Evolutionary conservation across 2,797 vertebrate genomes (phyloP).

Genomic region (Notoglanidium macrostoma): DNA sequence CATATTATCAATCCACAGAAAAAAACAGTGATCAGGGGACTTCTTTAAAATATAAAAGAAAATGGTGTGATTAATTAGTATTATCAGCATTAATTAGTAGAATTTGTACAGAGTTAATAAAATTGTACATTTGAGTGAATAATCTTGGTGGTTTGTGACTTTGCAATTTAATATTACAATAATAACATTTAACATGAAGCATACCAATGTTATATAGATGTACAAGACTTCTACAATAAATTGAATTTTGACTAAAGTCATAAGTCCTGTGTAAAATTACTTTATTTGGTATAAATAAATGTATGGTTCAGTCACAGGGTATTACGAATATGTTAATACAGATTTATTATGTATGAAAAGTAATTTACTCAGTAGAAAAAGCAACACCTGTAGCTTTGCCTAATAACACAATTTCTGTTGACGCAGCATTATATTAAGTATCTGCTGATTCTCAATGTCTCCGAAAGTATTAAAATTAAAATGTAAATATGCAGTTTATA

Average conservation of each 20-base stretch:
- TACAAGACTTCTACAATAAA: not conserved
- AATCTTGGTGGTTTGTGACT: not conserved
- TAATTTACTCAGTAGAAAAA: conserved; percentile 41
- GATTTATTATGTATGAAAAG: conserved; percentile 38
- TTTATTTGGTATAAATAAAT: not conserved
- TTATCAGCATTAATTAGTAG: too few relatives aligned
- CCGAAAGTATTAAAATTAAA: not conserved
- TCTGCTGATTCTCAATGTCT: not conserved
- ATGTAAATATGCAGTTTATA: conserved; percentile 15
- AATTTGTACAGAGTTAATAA: not conserved
- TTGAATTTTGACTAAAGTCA: not conserved
- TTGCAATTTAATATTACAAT: not conserved
- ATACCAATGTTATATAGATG: not conserved
- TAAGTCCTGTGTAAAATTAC: not conserved
- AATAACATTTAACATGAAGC: not conserved
- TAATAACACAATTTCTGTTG: conserved; percentile 33
- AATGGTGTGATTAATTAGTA: not conserved
- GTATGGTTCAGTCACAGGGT: not conserved
- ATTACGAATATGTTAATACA: conserved; percentile 8
- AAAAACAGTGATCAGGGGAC: not conserved
- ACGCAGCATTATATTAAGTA: conserved; percentile 17
- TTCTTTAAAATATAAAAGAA: not conserved
- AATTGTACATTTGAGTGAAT: not conserved
- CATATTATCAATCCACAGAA: not conserved
- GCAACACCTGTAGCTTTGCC: conserved; percentile 45